phyloP scores from a whole-genome alignment of 2,888 invertebrate genomes.

The Bombylius major region DNA sequence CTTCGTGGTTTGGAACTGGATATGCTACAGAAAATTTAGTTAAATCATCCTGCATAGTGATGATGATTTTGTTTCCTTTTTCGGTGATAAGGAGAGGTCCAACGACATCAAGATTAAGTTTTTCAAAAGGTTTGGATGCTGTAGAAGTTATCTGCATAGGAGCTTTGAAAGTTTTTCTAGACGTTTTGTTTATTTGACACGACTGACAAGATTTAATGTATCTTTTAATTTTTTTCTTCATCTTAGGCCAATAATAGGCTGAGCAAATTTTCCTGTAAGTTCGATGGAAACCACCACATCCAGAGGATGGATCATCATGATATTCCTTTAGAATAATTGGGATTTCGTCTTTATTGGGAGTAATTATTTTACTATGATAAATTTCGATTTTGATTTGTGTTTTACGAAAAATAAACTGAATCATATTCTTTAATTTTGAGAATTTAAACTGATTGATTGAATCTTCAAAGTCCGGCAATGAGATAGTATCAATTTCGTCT shows the following conservation, averaged over 20 bases:
- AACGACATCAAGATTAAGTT: background rate
- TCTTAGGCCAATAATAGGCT: conserved; percentile 9
- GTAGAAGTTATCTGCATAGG: too few species aligned
- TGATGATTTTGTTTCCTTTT: background rate
- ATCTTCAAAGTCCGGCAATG: too few species aligned
- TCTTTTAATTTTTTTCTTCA: conserved; percentile 9
- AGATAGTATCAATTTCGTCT: background rate
- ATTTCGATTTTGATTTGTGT: conserved; percentile 6
- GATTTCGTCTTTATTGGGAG: conserved; percentile 1
- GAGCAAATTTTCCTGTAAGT: conserved; percentile 7
- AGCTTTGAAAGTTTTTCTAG: too few species aligned
- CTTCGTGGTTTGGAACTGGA: conserved; percentile 23
- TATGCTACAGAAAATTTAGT: conserved; percentile 25
- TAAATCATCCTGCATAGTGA: conserved; percentile 27
- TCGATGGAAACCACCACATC: conserved; percentile 9
- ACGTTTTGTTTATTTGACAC: too few species aligned
- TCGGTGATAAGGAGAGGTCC: conserved; percentile 3
- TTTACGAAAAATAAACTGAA: conserved; percentile 7
- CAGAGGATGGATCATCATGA: background rate
- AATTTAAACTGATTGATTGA: too few species aligned
- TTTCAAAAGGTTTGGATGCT: conserved; percentile 1
- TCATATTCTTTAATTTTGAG: too few species aligned
- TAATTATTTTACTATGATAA: conserved; percentile 1
- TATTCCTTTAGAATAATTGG: too few species aligned
- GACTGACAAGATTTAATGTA: conserved; percentile 4